phyloP scores from a whole-genome alignment of 1,140 invertebrate genomes.

The Callitettix versicolor region DNA sequence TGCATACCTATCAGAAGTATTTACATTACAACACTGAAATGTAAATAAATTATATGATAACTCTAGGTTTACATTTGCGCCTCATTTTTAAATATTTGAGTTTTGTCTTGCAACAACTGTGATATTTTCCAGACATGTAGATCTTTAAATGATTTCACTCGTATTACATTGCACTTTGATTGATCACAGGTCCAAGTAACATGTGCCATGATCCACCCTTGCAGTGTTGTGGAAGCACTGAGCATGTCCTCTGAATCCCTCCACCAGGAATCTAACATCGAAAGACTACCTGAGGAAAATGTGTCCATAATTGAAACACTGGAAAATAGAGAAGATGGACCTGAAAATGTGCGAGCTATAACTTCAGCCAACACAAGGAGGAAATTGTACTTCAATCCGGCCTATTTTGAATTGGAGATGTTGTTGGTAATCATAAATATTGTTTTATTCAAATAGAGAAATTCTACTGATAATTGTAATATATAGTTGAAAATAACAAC shows the following conservation, averaged over 20 bases:
- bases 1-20: too few species aligned
- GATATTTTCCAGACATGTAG: too few species aligned
- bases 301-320: conserved; percentile 72
- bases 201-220: conserved; percentile 55
- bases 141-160: too few species aligned
- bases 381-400: conserved; percentile 78
- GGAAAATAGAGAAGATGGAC: conserved; percentile 45
- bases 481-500: too few species aligned
- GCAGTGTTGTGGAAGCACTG: conserved; percentile 27
- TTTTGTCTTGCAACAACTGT: too few species aligned
- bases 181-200: conserved; percentile 46
- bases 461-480: too few species aligned
- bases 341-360: conserved; percentile 49
- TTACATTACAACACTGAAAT: too few species aligned
- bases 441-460: neutral
- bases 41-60: too few species aligned
- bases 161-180: too few species aligned
- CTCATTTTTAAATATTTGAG: too few species aligned
- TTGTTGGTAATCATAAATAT: conserved; percentile 50
- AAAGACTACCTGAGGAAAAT: conserved; percentile 67
- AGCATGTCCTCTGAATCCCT: neutral
- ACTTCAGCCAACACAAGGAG: conserved; percentile 50
- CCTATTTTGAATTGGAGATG: conserved; percentile 76
- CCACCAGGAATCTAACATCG: conserved; percentile 34
- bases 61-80: too few species aligned